These are phyloP conservation scores for Cariama cristata DNA, from an alignment of 2,113 vertebrate genomes.

Conservation along the genomic window DNA sequence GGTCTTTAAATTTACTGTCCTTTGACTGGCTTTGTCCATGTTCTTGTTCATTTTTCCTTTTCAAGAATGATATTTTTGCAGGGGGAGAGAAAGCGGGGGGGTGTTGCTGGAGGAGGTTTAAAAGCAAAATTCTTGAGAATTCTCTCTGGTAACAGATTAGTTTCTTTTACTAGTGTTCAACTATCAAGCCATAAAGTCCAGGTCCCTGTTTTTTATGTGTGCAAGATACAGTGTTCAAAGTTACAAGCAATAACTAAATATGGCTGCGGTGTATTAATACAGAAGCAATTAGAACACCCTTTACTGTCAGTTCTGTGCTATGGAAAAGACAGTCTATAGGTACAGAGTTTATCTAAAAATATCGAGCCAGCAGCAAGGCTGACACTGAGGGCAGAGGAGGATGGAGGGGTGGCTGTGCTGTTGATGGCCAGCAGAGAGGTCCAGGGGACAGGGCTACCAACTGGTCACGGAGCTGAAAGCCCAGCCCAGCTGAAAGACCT, in stretches of 20 bases:
- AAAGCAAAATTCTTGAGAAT: neutral
- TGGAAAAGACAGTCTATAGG: neutral
- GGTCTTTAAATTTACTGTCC: neutral
- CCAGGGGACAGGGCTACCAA: neutral
- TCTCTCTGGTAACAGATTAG: neutral
- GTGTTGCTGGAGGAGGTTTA: neutral
- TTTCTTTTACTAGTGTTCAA: neutral
- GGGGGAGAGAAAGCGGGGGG: neutral
- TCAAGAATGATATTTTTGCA: neutral
- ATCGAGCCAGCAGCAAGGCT: neutral
- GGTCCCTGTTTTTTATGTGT: neutral
- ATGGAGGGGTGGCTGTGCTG: fast-evolving
- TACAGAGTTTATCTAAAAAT: neutral
- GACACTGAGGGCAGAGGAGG: neutral
- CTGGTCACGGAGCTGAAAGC: neutral
- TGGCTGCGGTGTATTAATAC: neutral
- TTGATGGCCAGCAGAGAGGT: neutral
- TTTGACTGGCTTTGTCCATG: neutral
- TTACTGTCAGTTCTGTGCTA: neutral
- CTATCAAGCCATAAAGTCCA: neutral
- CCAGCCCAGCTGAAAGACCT: neutral
- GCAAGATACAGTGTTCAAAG: neutral
- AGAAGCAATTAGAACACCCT: neutral
- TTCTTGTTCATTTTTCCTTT: neutral
- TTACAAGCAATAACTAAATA: neutral